Conservation (phyloP, 2,888 invertebrate species). For the Mongoloraphidia duomilia region DNA sequence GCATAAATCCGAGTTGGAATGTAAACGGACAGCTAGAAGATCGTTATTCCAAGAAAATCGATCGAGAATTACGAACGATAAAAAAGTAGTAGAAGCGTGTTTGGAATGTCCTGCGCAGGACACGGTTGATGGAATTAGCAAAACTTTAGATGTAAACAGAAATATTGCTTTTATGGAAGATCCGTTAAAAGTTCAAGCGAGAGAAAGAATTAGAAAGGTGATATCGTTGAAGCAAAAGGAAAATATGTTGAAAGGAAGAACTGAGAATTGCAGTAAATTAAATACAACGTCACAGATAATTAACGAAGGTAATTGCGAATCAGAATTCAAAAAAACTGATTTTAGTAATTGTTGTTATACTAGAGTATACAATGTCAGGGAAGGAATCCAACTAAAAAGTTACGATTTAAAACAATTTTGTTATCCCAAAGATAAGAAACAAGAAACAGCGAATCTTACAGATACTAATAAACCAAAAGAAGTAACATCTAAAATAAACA, state of each 20-base stretch:
- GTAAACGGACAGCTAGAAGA: neutral
- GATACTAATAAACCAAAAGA: too few relatives aligned
- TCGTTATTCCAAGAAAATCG: neutral
- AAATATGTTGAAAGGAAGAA: neutral
- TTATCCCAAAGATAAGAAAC: too few relatives aligned
- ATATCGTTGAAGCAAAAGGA: neutral
- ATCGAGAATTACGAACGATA: too few relatives aligned
- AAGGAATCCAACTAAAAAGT: slow-evolving; percentile 3
- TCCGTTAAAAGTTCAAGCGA: neutral
- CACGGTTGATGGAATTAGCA: neutral
- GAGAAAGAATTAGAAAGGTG: neutral
- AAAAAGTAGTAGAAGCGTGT: too few relatives aligned
- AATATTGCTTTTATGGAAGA: neutral
- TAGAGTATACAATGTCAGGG: slow-evolving; percentile 2
- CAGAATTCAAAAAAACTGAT: neutral
- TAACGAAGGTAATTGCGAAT: neutral
- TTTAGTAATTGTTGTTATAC: slow-evolving; percentile 1
- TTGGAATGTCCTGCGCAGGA: neutral
- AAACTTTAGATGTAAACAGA: neutral
- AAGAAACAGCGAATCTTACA: too few relatives aligned
- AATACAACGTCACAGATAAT: neutral
- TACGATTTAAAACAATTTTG: slow-evolving; percentile 2
- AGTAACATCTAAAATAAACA: too few relatives aligned
- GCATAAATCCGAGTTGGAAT: neutral
- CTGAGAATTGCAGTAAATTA: neutral